Conservation (phyloP, 2,888 invertebrate species). For the Polyommatus iphigenia region DNA sequence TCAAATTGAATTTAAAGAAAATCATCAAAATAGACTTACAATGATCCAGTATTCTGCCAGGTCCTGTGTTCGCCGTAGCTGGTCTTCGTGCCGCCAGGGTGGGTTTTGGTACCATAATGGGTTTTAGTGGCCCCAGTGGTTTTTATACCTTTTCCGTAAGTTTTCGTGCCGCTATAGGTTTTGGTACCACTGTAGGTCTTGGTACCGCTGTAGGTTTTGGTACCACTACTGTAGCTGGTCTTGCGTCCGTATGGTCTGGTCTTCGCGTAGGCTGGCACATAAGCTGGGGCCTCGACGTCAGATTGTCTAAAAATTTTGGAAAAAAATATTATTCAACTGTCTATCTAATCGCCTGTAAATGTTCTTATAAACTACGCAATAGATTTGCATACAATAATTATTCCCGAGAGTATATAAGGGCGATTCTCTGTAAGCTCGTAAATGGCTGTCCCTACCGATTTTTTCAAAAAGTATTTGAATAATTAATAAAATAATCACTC, state of each 20-base stretch:
- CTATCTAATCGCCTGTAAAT: too few relatives aligned
- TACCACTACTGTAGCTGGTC: conserved; percentile 32
- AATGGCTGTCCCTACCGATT: too few relatives aligned
- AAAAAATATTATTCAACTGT: too few relatives aligned
- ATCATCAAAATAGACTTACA: conserved; percentile 50
- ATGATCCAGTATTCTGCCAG: conserved; percentile 56
- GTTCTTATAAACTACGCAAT: too few relatives aligned
- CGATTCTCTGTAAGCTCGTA: too few relatives aligned
- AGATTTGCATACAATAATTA: too few relatives aligned
- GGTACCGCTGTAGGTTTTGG: conserved; percentile 37
- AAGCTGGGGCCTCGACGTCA: conserved; percentile 65
- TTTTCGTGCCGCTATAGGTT: conserved; percentile 44
- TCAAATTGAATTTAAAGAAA: too few relatives aligned
- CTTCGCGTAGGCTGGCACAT: conserved; percentile 59
- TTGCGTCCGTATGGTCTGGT: conserved; percentile 44
- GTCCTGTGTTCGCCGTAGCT: conserved; percentile 53
- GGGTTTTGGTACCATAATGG: conserved; percentile 41
- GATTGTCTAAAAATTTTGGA: conserved; percentile 56
- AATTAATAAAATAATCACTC: too few relatives aligned
- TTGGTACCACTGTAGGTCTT: conserved; percentile 42
- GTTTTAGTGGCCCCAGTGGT: conserved; percentile 36
- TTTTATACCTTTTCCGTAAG: conserved; percentile 44
- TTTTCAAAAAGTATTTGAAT: too few relatives aligned
- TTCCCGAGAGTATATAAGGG: too few relatives aligned
- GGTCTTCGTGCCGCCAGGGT: conserved; percentile 41